phyloP scores from a whole-genome alignment of 2,888 invertebrate genomes.

The Marronus borbonicus region DNA sequence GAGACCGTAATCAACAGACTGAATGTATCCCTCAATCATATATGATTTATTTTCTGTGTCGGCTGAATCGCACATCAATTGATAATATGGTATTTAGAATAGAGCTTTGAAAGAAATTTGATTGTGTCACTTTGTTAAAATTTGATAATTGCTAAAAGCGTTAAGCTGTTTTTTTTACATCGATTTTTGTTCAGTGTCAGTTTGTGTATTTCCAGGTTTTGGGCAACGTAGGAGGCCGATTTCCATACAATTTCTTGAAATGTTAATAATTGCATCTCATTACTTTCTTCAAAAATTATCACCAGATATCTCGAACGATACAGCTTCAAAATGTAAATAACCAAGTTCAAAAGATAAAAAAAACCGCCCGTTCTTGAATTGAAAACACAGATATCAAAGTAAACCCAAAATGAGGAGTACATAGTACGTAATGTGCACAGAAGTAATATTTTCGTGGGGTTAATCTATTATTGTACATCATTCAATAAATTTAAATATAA shows the following conservation, averaged over 20 bases:
- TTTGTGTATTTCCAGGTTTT: constrained; percentile 45
- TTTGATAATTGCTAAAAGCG: constrained; percentile 53
- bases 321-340: too few relatives aligned
- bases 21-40: constrained; percentile 56
- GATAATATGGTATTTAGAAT: constrained; percentile 17
- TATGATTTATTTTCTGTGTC: constrained; percentile 58
- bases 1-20: neutral
- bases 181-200: constrained; percentile 54
- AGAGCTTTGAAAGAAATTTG: constrained; percentile 9
- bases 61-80: constrained; percentile 16
- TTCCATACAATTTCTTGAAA: constrained; percentile 13
- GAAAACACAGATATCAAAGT: too few relatives aligned
- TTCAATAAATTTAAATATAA: too few relatives aligned
- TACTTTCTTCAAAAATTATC: too few relatives aligned
- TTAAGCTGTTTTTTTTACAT: constrained; percentile 56
- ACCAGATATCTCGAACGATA: too few relatives aligned
- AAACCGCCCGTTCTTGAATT: too few relatives aligned
- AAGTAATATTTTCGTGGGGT: too few relatives aligned
- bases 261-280: too few relatives aligned
- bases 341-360: too few relatives aligned
- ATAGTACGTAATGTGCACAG: too few relatives aligned
- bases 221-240: constrained; percentile 11
- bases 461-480: too few relatives aligned
- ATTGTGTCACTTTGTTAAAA: constrained; percentile 36
- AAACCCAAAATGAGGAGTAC: too few relatives aligned